Evolutionary conservation across 2,888 invertebrate species (phyloP), one percentile per base, ranked within the genome.

Genomic region (Anodontia alba): DNA sequence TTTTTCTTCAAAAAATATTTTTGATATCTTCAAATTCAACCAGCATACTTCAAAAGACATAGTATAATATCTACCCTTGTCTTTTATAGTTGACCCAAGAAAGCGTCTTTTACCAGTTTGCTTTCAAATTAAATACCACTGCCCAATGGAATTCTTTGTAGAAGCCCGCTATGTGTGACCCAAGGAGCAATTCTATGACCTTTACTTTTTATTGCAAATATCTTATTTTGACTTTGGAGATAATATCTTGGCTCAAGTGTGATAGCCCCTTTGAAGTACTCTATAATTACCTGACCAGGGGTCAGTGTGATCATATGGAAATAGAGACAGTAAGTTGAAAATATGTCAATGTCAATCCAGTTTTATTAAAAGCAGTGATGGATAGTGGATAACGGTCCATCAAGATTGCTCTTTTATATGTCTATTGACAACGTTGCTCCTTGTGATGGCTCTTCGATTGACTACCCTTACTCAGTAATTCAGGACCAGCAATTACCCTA

Each of bases 11-110:
- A 29, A 62, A 33, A 26, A 62, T 62, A n/a, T n/a, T n/a, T n/a
- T 62, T 62, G 62, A 62, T 62, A 62, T 62, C 62, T 33, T 15
- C 12, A 33, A 62, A 20, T 17, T 62, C 29, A 10, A 29, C 23
- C 31, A 62, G 17, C 5, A 62, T 62, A 62, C 62, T 62, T 62
- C 62, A 62, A 62, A 57, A 62, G 62, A 62, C 17, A 10, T 29
- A 62, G 33, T 33, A 62, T 62, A 62, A 62, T 62, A 33, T 17
- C 33, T 33, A 62, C 62, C 57, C 62, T 62, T 62, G 62, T 62
- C 62, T 62, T 31, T 62, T 20, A 7, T 33, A 62, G 1, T 33
- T 62, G 62, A 62, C 62, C 62, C 62, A 62, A 62, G 62, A 62
- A 62, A 62, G 62, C 62, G 26, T 62, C 23, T 62, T 33, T 31